Evolutionary conservation across 1,140 invertebrate species (phyloP).

Genomic region (Dinoponera quadriceps): DNA sequence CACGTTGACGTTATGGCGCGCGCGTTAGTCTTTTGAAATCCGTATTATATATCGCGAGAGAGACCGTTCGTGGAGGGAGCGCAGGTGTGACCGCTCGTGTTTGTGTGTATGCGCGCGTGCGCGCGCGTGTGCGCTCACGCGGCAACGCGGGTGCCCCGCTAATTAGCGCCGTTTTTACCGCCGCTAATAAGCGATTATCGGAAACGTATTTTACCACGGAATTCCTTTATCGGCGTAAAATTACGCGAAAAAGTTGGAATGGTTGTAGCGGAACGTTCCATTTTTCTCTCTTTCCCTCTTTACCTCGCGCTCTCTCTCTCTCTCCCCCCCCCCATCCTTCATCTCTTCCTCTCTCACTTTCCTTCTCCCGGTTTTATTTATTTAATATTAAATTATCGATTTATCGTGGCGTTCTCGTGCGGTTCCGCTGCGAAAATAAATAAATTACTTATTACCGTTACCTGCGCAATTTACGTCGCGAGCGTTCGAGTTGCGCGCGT

Average conservation of each 20-base stretch:
- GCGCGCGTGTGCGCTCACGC: too few species aligned
- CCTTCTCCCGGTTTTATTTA: conserved; percentile 28
- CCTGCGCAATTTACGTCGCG: not conserved
- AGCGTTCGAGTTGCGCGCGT: not conserved
- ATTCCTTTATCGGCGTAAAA: conserved; percentile 40
- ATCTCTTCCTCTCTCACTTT: too few species aligned
- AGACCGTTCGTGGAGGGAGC: conserved; percentile 12
- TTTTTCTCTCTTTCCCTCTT: not conserved
- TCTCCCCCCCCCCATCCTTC: too few species aligned
- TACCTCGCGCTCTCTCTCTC: too few species aligned
- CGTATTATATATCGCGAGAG: conserved; percentile 29
- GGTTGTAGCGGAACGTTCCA: not conserved
- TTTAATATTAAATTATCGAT: conserved; percentile 23
- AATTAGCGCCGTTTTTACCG: conserved; percentile 53
- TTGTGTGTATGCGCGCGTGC: too few species aligned
- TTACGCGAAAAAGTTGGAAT: conserved; percentile 1
- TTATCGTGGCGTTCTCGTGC: not conserved
- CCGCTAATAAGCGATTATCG: conserved; percentile 55
- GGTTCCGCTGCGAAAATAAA: not conserved
- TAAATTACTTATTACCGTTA: conserved; percentile 1
- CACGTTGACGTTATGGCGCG: conserved; percentile 1
- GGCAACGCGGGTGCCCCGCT: not conserved
- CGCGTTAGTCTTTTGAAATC: conserved; percentile 33
- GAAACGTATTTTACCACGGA: conserved; percentile 47
- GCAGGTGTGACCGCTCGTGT: not conserved